Evolutionary conservation across 2,797 vertebrate genomes (phyloP), one percentile per base, ranked within the genome.

Genomic region (Chelon labrosus): DNA sequence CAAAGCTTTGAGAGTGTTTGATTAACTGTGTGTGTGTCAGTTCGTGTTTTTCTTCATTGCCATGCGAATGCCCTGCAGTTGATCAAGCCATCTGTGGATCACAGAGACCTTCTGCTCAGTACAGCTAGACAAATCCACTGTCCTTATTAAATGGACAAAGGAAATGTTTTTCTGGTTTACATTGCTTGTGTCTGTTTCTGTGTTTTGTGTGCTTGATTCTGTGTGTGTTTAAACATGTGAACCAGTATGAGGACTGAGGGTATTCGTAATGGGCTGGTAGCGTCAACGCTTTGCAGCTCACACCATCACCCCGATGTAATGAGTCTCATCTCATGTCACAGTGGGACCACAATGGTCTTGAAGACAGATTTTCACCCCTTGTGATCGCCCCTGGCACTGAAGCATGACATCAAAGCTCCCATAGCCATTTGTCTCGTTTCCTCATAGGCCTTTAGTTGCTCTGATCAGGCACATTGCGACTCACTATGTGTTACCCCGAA

Each of bases 41-140:
- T 67, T 49, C 50, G 58, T 20, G 10, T 62, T 50, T 60, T 59
- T 74, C 37, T 73, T 65, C 10, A 77, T 77, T 73, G 47, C 60
- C 65, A 42, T 73, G 71, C 58, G 27, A 85, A 84, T 83, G 81
- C 85, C 84, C 87, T 83, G 80, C 61, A 86, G 83, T 82, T 79
- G 60, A 74, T 73, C 0, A 42, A 69, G 51, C 84, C 89, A 90
- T 91, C 88, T 89, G 88, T 82, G 80, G 67, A 75, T 67, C 44
- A 65, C 14, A 10, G 58, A 69, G 54, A 39, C 84, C 67, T 76
- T 88, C 83, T 87, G 86, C 65, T 89, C 38, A 2, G 31, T 37
- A 51, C 53, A 70, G 64, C 57, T 11, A 62, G 31, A 78, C 20
- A 73, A 84, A 75, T 73, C 42, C 65, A 64, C 9, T 49, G 52